Evolutionary conservation across 2,113 vertebrate genomes (phyloP).

Genomic region (Guaruba guarouba): DNA sequence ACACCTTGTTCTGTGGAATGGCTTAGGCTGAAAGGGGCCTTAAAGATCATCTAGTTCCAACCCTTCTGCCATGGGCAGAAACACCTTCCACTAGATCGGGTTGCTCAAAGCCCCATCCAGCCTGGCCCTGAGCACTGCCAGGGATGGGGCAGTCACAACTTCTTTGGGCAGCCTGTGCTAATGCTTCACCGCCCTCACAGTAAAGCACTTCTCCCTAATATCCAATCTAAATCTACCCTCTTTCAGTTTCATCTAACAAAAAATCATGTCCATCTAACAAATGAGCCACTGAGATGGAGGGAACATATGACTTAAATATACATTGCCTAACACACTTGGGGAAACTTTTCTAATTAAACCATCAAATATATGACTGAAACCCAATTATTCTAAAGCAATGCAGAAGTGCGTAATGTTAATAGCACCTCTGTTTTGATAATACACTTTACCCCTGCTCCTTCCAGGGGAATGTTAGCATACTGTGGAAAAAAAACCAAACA

Average conservation of each 20-base stretch:
- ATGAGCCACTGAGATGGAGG: not conserved
- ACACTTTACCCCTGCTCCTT: not conserved
- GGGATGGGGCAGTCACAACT: not conserved
- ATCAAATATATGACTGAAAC: not conserved
- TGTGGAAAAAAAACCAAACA: not conserved
- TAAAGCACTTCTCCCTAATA: not conserved
- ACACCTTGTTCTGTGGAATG: not conserved
- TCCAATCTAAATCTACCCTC: not conserved
- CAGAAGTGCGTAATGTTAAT: fast-evolving
- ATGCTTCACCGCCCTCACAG: not conserved
- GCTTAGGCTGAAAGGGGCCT: not conserved
- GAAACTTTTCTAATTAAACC: not conserved
- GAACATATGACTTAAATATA: not conserved
- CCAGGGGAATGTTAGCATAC: fast-evolving
- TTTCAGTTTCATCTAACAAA: not conserved
- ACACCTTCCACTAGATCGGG: not conserved
- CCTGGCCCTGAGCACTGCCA: not conserved
- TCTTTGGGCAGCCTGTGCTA: not conserved
- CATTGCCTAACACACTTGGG: not conserved
- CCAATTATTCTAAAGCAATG: fast-evolving
- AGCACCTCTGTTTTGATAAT: not conserved
- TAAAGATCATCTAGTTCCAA: not conserved
- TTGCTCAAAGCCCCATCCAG: not conserved
- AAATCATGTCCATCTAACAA: not conserved
- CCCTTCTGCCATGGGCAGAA: not conserved